Evolutionary conservation across 2,113 vertebrate genomes (phyloP), one percentile per base, ranked within the genome.

Genomic region (Tympanuchus pallidicinctus): DNA sequence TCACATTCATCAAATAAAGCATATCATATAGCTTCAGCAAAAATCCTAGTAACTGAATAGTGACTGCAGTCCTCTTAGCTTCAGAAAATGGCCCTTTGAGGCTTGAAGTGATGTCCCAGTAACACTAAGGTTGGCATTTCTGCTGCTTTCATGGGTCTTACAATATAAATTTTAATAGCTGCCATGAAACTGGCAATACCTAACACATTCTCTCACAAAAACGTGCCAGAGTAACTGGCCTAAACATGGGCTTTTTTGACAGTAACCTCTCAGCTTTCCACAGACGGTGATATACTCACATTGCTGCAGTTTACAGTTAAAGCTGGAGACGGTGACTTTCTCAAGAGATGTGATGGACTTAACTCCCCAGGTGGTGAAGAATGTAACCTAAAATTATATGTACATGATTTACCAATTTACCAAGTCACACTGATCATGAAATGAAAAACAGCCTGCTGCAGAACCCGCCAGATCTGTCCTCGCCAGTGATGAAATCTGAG

Each of bases 351-450:
- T 79, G 97, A 98, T 0, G 99, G 98, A 93, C 98, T 99, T 91
- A 96, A 96, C 20, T 98, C 98, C 59, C 97, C 97, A 90, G 98
- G 98, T n/a, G 99, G 98, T 48, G 98, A 98, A 16, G 98, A 98
- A 95, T 98, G 98, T 73, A 98, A 98, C 97, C 99, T 99, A 94
- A 81, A 96, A 96, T 93, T 80, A 83, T 9, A 85, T 1, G 6
- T 72, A 67, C 36, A 82, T 79, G 30, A 86, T 63, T 84, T 60
- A 89, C 7, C 30, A 94, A 82, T 69, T 88, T 60, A 89, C 8
- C 28, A 94, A 84, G 59, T 82, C 57, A 60, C 19, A 63, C 20
- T 36, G 20, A 47, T 52, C 12, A 61, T 57, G 69, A 64, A 73
- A 60, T 85, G 10, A 88, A 77, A 76, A 73, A n/a, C 1, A 74